Conservation (phyloP, 2,888 invertebrate genomes). For the Drosophila prostipennis region DNA sequence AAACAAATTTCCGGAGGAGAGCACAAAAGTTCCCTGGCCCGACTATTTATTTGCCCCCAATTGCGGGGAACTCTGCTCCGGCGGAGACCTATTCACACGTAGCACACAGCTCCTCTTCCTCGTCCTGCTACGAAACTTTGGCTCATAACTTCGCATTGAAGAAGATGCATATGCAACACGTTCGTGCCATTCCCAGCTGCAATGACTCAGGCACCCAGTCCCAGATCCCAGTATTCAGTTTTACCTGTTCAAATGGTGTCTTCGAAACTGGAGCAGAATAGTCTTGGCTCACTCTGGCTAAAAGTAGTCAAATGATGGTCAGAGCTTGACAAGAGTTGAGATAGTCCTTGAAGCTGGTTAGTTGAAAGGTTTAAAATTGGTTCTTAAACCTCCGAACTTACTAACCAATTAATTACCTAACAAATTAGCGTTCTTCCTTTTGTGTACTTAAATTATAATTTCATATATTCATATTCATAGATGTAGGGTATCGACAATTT, state of each 20-base stretch:
- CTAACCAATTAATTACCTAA: no score
- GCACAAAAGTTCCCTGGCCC: slow-evolving; percentile 45
- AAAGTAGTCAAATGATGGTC: slow-evolving; percentile 12
- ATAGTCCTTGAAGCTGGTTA: neutral
- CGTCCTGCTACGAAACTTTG: slow-evolving; percentile 64
- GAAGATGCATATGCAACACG: slow-evolving; percentile 80
- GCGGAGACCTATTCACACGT: slow-evolving; percentile 52
- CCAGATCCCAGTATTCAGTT: neutral
- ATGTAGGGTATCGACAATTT: neutral
- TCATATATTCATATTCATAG: no score
- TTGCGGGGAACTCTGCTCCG: slow-evolving; percentile 54
- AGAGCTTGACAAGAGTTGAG: neutral
- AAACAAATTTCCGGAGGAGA: slow-evolving; percentile 54
- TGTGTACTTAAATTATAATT: no score
- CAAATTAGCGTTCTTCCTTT: no score
- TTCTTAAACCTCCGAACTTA: neutral
- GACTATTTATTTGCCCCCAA: slow-evolving; percentile 74
- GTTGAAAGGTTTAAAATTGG: neutral
- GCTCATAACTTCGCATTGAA: slow-evolving; percentile 77
- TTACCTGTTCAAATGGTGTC: slow-evolving; percentile 7
- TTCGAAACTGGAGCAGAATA: slow-evolving; percentile 3
- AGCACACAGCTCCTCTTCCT: slow-evolving; percentile 38
- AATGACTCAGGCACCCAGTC: slow-evolving; percentile 18
- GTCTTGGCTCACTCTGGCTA: slow-evolving; percentile 19
- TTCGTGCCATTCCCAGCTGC: slow-evolving; percentile 57